Percentiles rank a stretch among this genome's conserved stretches.
Conservation (phyloP, 2,888 invertebrate species). For the Monochamus alternatus region DNA sequence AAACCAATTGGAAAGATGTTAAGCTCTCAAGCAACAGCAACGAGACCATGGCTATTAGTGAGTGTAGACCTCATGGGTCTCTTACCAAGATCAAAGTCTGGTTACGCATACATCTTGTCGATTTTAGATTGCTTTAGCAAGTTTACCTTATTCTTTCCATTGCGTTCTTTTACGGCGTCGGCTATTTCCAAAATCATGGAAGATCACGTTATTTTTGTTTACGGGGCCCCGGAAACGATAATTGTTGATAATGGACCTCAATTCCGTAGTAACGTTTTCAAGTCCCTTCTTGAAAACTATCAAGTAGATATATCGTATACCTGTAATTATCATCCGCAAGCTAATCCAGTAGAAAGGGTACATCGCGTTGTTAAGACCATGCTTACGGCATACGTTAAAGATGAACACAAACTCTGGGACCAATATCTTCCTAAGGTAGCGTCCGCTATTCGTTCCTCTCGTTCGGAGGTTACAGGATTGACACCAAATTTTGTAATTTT, state of each 20-base stretch:
- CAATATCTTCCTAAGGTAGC: constrained; percentile 41
- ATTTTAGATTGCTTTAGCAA: constrained; percentile 36
- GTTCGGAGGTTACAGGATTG: constrained; percentile 45
- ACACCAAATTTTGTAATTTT: constrained; percentile 46
- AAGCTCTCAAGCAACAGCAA: constrained; percentile 21
- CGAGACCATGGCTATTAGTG: constrained; percentile 39
- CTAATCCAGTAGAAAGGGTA: constrained; percentile 50
- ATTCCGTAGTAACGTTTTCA: not conserved
- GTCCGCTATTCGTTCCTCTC: constrained; percentile 46
- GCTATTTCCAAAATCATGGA: constrained; percentile 19
- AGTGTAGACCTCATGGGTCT: constrained; percentile 38
- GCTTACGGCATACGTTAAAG: constrained; percentile 53
- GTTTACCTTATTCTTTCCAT: constrained; percentile 26
- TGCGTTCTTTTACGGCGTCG: constrained; percentile 21
- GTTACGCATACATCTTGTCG: not conserved
- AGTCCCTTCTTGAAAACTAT: not conserved
- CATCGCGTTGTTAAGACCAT: constrained; percentile 58
- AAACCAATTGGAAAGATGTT: constrained; percentile 34
- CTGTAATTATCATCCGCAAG: constrained; percentile 11
- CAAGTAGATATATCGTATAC: constrained; percentile 45
- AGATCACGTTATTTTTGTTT: constrained; percentile 25
- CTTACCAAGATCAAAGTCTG: constrained; percentile 13
- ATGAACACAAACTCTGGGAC: constrained; percentile 53
- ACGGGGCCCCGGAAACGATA: constrained; percentile 20
- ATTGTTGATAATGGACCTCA: constrained; percentile 7